These are phyloP conservation scores for Todus mexicanus DNA, from an alignment of 2,797 vertebrate species.

Conservation along the genomic window DNA sequence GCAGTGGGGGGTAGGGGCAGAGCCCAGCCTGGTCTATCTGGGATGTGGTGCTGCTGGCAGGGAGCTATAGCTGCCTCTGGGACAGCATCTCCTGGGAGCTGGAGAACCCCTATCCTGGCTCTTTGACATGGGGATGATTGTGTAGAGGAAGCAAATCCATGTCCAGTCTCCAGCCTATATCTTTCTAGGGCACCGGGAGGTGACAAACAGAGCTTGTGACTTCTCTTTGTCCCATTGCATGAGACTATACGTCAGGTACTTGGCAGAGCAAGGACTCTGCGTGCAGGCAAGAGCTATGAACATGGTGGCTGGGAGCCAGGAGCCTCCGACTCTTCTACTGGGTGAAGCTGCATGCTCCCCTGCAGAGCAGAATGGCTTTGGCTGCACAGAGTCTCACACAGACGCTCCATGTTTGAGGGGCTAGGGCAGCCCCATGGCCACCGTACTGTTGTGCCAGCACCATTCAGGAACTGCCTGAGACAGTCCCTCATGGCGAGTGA, in stretches of 20 bases:
- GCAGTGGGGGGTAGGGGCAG: background rate
- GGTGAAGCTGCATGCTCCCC: background rate
- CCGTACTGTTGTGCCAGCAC: background rate
- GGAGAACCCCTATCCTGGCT: background rate
- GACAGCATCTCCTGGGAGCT: background rate
- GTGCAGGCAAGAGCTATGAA: conserved; percentile 15
- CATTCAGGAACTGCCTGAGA: background rate
- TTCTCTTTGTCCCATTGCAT: conserved; percentile 25
- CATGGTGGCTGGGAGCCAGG: background rate
- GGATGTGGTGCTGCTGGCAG: background rate
- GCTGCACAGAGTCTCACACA: background rate
- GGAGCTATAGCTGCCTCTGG: background rate
- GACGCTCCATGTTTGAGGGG: rapidly evolving
- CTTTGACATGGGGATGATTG: background rate
- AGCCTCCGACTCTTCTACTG: background rate
- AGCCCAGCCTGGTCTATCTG: background rate
- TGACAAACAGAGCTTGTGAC: conserved; percentile 48
- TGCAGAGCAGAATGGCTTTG: background rate
- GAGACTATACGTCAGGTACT: conserved; percentile 51
- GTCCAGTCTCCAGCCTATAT: background rate
- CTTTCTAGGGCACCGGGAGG: conserved; percentile 30
- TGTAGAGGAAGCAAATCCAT: background rate
- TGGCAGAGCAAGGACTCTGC: background rate
- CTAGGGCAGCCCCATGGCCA: background rate
- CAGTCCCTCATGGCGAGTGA: rapidly evolving